Conservation (phyloP, 2,797 vertebrate species). For the Bucorvus abyssinicus region DNA sequence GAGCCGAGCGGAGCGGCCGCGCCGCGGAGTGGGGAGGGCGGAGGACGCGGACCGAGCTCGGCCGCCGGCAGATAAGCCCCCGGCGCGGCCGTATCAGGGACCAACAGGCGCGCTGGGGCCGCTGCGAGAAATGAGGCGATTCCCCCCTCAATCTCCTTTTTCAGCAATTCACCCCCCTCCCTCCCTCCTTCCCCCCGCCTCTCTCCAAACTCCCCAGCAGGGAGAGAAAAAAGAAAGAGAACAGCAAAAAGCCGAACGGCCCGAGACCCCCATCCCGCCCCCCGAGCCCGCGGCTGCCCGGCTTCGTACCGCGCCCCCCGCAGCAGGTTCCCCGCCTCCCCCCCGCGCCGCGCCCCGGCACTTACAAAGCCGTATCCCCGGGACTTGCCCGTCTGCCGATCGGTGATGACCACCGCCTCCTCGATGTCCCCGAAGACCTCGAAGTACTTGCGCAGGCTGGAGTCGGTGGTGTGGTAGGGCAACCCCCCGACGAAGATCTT, state of each 20-base stretch:
- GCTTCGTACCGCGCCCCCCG: not conserved
- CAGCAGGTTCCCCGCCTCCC: not conserved
- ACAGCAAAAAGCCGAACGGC: not conserved
- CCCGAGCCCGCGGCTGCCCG: not conserved
- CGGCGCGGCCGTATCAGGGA: conserved; percentile 20
- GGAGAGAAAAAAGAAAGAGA: not conserved
- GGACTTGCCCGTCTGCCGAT: conserved; percentile 95
- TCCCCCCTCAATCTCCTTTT: not conserved
- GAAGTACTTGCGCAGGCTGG: conserved; percentile 94
- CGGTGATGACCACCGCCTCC: conserved; percentile 96
- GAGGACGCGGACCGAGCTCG: not conserved
- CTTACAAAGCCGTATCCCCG: conserved; percentile 97
- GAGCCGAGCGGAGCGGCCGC: not conserved
- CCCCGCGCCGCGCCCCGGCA: too few relatives aligned
- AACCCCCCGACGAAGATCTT: conserved; percentile 98
- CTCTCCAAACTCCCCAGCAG: not conserved
- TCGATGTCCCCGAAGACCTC: conserved; percentile 97
- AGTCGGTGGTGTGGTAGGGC: conserved; percentile 96
- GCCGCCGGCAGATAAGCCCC: conserved; percentile 12
- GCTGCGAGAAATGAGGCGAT: not conserved
- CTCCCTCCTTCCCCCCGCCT: not conserved
- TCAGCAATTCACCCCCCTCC: not conserved
- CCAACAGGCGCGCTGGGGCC: conserved; percentile 16
- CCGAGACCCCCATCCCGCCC: not conserved
- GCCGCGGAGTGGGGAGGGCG: not conserved